Evolutionary conservation across 2,797 vertebrate genomes (phyloP).

Genomic region (Coregonus ussuriensis): DNA sequence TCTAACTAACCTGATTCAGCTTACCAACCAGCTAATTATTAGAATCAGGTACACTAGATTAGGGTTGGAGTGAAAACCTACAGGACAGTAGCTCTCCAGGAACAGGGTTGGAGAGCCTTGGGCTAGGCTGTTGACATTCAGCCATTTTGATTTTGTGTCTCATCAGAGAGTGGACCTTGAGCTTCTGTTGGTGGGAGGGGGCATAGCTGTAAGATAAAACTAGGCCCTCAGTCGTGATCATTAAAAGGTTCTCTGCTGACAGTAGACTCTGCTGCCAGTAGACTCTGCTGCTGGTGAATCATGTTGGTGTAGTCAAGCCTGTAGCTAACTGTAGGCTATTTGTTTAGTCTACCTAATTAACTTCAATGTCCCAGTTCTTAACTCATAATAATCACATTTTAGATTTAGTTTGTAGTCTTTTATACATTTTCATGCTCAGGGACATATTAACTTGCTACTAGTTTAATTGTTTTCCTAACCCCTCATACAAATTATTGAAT

Average conservation of each 20-base stretch:
- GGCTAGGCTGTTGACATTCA: neutral
- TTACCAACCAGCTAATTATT: no score
- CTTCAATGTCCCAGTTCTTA: neutral
- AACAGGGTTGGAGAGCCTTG: no score
- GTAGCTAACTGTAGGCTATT: neutral
- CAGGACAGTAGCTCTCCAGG: no score
- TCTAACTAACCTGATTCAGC: no score
- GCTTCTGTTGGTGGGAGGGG: neutral
- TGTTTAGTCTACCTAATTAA: neutral
- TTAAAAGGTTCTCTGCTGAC: neutral
- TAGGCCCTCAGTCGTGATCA: neutral
- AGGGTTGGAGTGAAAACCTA: no score
- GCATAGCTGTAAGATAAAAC: neutral
- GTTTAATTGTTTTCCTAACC: no score
- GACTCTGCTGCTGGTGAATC: neutral
- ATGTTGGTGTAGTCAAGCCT: neutral
- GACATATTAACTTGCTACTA: neutral
- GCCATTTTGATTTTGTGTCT: conserved; percentile 25
- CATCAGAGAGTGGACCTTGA: conserved; percentile 19
- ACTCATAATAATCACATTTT: neutral
- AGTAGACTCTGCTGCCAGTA: neutral
- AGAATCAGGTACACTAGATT: no score
- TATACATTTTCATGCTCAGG: neutral
- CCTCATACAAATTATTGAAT: no score
- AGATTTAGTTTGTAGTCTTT: no score